phyloP scores from a whole-genome alignment of 2,113 vertebrate genomes.

The Brachyhypopomus occidentalis region DNA sequence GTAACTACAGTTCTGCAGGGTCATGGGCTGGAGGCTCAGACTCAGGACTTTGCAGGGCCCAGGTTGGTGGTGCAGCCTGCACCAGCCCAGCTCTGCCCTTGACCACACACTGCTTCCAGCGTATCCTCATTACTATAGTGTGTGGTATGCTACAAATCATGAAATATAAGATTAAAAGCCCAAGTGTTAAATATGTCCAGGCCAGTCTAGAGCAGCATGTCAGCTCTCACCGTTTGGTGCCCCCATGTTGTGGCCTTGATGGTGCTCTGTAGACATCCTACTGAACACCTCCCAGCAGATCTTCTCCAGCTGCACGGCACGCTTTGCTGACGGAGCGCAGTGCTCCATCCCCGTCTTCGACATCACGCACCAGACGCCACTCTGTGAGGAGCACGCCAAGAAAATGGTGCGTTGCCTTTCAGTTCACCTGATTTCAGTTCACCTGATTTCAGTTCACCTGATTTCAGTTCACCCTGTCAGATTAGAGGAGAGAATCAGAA shows the following conservation, averaged over 20 bases:
- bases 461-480: not conserved
- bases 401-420: constrained; percentile 79
- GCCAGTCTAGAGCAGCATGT: too few species aligned
- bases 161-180: too few species aligned
- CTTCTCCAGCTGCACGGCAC: constrained; percentile 89
- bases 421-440: not conserved
- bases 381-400: constrained; percentile 91
- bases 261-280: constrained; percentile 79
- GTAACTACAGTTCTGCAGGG: constrained; percentile 71
- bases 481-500: too few species aligned
- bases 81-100: constrained; percentile 81
- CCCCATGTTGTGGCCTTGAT: constrained; percentile 68
- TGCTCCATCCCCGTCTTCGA: constrained; percentile 89
- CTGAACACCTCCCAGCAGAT: constrained; percentile 87
- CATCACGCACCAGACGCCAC: constrained; percentile 88
- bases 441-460: not conserved
- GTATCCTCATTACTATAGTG: constrained; percentile 74
- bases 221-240: not conserved
- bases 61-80: constrained; percentile 77
- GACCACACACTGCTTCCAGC: constrained; percentile 87
- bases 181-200: too few species aligned
- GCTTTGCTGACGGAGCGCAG: constrained; percentile 87
- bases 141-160: too few species aligned
- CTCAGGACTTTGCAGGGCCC: constrained; percentile 76
- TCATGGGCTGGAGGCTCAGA: constrained; percentile 69